Evolutionary conservation across 2,888 invertebrate species (phyloP).

Genomic region (Drosophila limbata): DNA sequence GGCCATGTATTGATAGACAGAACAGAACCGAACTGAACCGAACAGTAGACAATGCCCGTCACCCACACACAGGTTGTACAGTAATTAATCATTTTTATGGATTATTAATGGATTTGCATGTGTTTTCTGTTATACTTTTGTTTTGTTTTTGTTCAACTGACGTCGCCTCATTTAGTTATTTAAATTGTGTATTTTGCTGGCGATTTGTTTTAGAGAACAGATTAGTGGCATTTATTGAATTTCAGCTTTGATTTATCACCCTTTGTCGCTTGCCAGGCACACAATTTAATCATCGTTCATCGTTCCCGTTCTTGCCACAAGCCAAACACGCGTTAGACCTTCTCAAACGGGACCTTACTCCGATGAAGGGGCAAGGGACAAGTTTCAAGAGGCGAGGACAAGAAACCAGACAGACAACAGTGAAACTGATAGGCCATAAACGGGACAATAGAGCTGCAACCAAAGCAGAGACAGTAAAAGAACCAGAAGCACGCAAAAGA

Average conservation of each 20-base stretch:
- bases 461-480: conserved; percentile 28
- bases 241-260: conserved; percentile 39
- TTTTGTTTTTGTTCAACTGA: conserved; percentile 22
- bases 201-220: conserved; percentile 52
- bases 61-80: conserved; percentile 54
- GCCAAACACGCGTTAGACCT: conserved; percentile 47
- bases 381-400: not conserved
- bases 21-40: conserved; percentile 12
- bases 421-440: conserved; percentile 42
- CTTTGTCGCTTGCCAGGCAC: conserved; percentile 3
- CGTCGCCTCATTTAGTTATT: conserved; percentile 48
- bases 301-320: not conserved
- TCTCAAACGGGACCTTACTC: conserved; percentile 46
- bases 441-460: conserved; percentile 26
- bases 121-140: conserved; percentile 30
- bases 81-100: conserved; percentile 82
- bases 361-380: conserved; percentile 10
- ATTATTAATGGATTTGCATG: conserved; percentile 77
- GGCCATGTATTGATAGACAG: conserved; percentile 70
- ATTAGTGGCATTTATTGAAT: conserved; percentile 56
- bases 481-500: not conserved
- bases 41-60: conserved; percentile 51
- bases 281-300: not conserved
- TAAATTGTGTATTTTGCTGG: conserved; percentile 49
- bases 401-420: conserved; percentile 10